Conservation (phyloP, 2,888 invertebrate species). For the Dinocampus coccinellae region DNA sequence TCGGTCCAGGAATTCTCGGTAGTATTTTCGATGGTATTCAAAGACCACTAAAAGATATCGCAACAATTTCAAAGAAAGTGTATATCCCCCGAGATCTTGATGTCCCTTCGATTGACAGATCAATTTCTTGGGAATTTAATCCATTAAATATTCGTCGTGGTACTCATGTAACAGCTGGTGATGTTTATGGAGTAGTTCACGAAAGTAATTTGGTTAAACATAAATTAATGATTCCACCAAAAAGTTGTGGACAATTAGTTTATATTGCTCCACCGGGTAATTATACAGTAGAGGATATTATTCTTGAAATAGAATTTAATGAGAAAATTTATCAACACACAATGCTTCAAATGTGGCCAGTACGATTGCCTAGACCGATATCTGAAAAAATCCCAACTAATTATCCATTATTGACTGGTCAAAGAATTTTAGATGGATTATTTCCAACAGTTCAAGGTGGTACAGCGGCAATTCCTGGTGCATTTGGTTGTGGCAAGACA, state of each 20-base stretch:
- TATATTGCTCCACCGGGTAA: slow-evolving; percentile 92
- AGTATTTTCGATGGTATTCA: slow-evolving; percentile 99
- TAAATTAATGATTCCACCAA: slow-evolving; percentile 91
- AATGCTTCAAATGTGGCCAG: slow-evolving; percentile 99
- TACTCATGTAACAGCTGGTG: slow-evolving; percentile 96
- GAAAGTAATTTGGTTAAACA: slow-evolving; percentile 97
- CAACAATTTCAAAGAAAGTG: slow-evolving; percentile 90
- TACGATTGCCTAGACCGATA: slow-evolving; percentile 92
- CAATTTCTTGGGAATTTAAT: slow-evolving; percentile 89
- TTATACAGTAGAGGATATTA: slow-evolving; percentile 91
- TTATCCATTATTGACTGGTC: slow-evolving; percentile 96
- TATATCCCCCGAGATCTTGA: slow-evolving; percentile 99
- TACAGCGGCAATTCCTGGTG: slow-evolving; percentile 84
- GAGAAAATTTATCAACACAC: slow-evolving; percentile 87
- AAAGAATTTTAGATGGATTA: slow-evolving; percentile 94
- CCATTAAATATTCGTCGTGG: slow-evolving; percentile 86
- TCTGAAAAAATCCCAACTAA: slow-evolving; percentile 96
- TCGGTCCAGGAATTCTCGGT: slow-evolving; percentile 98
- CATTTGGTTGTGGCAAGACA: slow-evolving; percentile 83
- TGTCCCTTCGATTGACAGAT: slow-evolving; percentile 85
- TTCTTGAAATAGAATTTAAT: slow-evolving; percentile 97
- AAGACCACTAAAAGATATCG: slow-evolving; percentile 94
- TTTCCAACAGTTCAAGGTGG: slow-evolving; percentile 97
- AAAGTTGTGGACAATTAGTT: slow-evolving; percentile 92
- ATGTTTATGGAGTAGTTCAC: slow-evolving; percentile 92